Conservation (phyloP, 2,113 vertebrate genomes). For the Rhinoptilus africanus region DNA sequence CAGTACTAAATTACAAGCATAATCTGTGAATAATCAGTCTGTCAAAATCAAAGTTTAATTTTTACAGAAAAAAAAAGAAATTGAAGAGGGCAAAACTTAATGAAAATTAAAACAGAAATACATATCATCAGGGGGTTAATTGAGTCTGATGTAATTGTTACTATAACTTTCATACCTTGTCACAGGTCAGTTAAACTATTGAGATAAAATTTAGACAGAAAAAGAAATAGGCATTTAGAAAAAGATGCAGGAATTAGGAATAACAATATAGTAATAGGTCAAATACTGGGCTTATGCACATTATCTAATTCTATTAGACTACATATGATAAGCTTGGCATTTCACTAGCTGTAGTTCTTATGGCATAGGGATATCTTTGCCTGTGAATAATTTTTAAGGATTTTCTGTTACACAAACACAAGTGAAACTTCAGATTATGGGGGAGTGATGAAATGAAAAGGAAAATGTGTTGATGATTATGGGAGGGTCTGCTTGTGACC, state of each 20-base stretch:
- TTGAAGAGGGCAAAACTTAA: neutral
- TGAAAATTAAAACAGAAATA: neutral
- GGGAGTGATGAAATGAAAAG: neutral
- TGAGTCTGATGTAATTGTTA: neutral
- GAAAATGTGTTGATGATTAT: slow-evolving; percentile 1
- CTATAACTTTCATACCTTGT: neutral
- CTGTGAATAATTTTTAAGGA: neutral
- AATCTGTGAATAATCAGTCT: neutral
- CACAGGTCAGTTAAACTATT: neutral
- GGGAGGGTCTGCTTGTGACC: neutral
- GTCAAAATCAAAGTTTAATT: neutral
- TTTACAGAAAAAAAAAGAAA: neutral
- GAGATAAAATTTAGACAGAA: neutral
- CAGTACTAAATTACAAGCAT: neutral
- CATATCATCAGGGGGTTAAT: neutral
- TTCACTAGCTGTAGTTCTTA: neutral
- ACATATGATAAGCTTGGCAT: neutral
- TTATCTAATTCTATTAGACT: neutral
- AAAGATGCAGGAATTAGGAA: neutral
- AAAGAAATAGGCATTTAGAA: neutral
- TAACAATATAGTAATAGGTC: neutral
- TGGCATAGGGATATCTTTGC: neutral
- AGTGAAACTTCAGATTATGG: neutral
- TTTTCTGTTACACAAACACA: neutral
- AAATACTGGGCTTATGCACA: neutral